Evolutionary conservation across 2,888 invertebrate species (phyloP).

Genomic region (Junonia oenone): DNA sequence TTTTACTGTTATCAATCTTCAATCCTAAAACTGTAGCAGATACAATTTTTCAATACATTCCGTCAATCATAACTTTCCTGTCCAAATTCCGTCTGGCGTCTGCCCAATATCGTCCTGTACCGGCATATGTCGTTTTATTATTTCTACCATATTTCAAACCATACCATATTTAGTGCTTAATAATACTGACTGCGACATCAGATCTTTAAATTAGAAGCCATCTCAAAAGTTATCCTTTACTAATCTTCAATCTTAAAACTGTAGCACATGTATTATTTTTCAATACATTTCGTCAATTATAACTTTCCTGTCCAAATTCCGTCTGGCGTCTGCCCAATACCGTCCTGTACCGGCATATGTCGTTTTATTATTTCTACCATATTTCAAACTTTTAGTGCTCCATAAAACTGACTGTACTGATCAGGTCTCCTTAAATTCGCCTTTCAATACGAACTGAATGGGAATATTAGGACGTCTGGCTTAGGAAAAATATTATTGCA

Average conservation of each 20-base stretch:
- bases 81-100: background rate
- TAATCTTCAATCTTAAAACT: background rate
- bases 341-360: constrained; percentile 19
- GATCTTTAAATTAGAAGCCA: no score
- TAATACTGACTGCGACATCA: constrained; percentile 14
- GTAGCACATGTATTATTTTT: background rate
- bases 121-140: constrained; percentile 25
- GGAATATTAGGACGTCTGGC: constrained; percentile 4
- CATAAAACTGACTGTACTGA: constrained; percentile 18
- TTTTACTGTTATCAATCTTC: no score
- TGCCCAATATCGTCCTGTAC: constrained; percentile 19
- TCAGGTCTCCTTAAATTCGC: constrained; percentile 22
- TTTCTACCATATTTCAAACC: constrained; percentile 25
- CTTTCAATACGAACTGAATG: constrained; percentile 8
- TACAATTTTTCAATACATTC: no score
- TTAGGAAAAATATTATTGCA: constrained; percentile 7
- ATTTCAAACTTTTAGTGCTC: constrained; percentile 24
- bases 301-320: no score
- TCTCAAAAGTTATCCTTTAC: no score
- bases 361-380: constrained; percentile 25
- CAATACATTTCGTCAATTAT: no score
- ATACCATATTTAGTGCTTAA: constrained; percentile 14
- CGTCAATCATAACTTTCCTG: no score
- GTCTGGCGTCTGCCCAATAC: constrained; percentile 13
- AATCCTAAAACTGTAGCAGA: background rate